These are phyloP conservation scores for Eupeodes latifasciatus DNA, from an alignment of 2,888 invertebrate genomes.

Conservation along the genomic window DNA sequence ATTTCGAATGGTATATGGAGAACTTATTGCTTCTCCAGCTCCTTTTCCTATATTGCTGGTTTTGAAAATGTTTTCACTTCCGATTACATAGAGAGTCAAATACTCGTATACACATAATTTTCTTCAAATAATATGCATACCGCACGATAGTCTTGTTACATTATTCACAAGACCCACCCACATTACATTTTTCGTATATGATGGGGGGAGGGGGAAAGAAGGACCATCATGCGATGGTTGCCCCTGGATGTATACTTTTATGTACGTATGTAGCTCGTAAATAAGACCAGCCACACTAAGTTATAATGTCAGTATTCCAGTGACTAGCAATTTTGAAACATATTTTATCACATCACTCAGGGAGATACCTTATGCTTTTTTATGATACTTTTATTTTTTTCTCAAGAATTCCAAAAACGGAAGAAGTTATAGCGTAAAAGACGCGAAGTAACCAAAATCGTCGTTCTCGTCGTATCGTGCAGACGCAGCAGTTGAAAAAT, in stretches of 20 bases:
- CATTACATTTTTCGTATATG: not conserved
- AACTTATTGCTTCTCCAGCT: not conserved
- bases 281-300: slow-evolving; percentile 41
- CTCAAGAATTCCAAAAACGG: not conserved
- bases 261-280: slow-evolving; percentile 32
- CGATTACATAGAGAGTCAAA: slow-evolving; percentile 41
- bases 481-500: not conserved
- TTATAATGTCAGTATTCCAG: slow-evolving; percentile 52
- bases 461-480: not conserved
- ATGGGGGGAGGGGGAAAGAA: not conserved
- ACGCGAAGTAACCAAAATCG: not conserved
- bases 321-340: slow-evolving; percentile 61
- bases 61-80: slow-evolving; percentile 25
- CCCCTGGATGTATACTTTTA: not conserved
- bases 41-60: not conserved
- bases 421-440: not conserved
- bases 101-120: slow-evolving; percentile 8
- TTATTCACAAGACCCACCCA: slow-evolving; percentile 36
- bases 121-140: slow-evolving; percentile 56
- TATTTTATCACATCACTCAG: slow-evolving; percentile 49
- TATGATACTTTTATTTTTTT: not conserved
- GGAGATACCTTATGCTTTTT: slow-evolving; percentile 43
- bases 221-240: not conserved
- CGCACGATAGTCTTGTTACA: slow-evolving; percentile 57
- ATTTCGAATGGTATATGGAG: not conserved